Evolutionary conservation across 2,113 vertebrate genomes (phyloP).

Genomic region (Craseonycteris thonglongyai): DNA sequence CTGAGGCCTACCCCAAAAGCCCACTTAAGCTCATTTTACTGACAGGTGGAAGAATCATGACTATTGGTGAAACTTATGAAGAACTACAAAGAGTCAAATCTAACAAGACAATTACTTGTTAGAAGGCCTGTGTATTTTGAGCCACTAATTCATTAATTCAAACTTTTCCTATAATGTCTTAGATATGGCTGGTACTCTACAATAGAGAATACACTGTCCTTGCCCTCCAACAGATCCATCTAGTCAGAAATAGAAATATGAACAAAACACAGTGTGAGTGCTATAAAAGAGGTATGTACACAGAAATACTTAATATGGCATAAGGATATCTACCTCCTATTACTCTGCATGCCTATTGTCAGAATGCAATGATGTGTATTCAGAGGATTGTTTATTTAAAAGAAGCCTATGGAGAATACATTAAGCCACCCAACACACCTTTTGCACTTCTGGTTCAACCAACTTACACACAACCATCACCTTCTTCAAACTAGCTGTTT

Average conservation of each 20-base stretch:
- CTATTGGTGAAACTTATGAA: background rate
- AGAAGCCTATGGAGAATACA: background rate
- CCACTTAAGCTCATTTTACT: background rate
- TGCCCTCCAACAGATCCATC: background rate
- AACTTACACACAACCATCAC: background rate
- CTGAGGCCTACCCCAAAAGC: background rate
- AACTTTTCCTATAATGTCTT: background rate
- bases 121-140: background rate
- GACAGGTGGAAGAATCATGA: background rate
- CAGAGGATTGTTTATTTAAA: conserved; percentile 7
- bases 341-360: background rate
- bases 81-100: background rate
- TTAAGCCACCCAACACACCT: background rate
- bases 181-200: background rate
- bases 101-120: conserved; percentile 16
- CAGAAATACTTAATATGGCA: background rate
- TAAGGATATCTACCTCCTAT: background rate
- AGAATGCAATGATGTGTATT: background rate
- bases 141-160: background rate
- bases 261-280: background rate
- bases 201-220: conserved; percentile 6
- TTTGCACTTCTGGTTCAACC: background rate
- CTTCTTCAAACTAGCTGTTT: background rate
- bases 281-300: background rate
- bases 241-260: conserved; percentile 3